Evolutionary conservation across 2,113 vertebrate genomes (phyloP), one percentile per base, ranked within the genome.

Genomic region (Cairina moschata): DNA sequence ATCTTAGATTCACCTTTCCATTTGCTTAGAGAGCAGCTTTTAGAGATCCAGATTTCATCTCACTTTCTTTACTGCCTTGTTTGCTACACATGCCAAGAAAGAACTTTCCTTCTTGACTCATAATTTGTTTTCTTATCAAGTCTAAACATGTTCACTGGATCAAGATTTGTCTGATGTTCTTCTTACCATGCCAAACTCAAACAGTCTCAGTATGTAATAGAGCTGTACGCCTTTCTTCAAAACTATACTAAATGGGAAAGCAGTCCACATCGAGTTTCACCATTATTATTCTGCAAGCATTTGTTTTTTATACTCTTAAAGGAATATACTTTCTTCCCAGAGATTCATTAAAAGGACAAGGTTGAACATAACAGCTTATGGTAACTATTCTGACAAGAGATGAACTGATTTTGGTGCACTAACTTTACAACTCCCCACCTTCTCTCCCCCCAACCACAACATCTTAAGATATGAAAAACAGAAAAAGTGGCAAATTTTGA

Each of bases 71-170:
- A 36, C 14, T 29, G 28, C 17, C 40, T 36, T 54, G 54, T 32
- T 69, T 79, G 22, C 65, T 42, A 52, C 56, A 72, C 12, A 12
- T 40, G 69, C 31, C 42, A 55, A 77, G 68, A 88, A 71, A 5
- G 21, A 84, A 74, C 40, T 44, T 86, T 81, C 66, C 56, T 69
- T 81, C 74, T 72, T 71, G 78, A 77, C 68, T 72, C 72, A 52
- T 31, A 14, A 13, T 54, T 62, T 52, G 58, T 63, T 93, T 94
- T 65, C 65, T 38, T 72, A 54, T 86, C 79, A 78, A 68, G 79
- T 60, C 44, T 56, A 52, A 90, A 84, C 66, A 69, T 3, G 14
- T 86, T 81, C 42, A 36, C 55, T 44, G 52, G 38, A 83, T 81
- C 32, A 42, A 55, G 68, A 81, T 86, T 85, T 77, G 77, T 42